A percentile compares a stretch with the other conserved stretches of the same genome.
phyloP scores from a whole-genome alignment of 2,888 invertebrate species.

The Dryococelus australis region DNA sequence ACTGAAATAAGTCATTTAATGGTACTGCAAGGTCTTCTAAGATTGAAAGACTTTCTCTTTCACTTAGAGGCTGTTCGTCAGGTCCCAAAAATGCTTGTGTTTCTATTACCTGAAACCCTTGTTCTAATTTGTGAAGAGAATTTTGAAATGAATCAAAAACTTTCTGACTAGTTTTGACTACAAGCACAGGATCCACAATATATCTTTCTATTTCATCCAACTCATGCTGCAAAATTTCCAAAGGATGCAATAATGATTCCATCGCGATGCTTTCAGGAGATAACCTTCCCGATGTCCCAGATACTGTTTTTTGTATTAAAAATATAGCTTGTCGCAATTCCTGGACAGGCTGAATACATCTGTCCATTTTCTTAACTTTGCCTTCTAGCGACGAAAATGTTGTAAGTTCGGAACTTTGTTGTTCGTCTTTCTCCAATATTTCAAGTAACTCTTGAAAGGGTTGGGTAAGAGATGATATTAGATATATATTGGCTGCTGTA shows the following conservation, averaged over 20 bases:
- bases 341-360: background rate
- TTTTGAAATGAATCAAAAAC: slow-evolving; percentile 20
- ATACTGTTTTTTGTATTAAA: background rate
- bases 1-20: slow-evolving; percentile 57
- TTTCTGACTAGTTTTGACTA: slow-evolving; percentile 3
- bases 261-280: slow-evolving; percentile 11
- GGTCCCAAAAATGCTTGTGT: slow-evolving; percentile 50
- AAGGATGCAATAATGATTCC: background rate
- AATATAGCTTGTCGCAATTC: background rate
- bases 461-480: slow-evolving; percentile 58
- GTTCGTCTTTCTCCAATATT: slow-evolving; percentile 52
- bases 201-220: background rate
- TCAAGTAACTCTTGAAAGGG: slow-evolving; percentile 58
- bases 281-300: slow-evolving; percentile 1
- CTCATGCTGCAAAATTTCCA: background rate
- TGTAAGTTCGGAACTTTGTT: background rate
- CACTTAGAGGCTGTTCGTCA: slow-evolving; percentile 48
- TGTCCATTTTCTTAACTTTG: background rate
- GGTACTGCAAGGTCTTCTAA: slow-evolving; percentile 55
- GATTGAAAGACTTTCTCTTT: slow-evolving; percentile 54
- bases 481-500: slow-evolving; percentile 20
- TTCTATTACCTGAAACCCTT: slow-evolving; percentile 48
- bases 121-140: slow-evolving; percentile 43
- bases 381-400: background rate
- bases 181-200: background rate